Percentiles rank a stretch among this genome's conserved stretches.
These are phyloP conservation scores for Philereme vetulata DNA, from an alignment of 2,888 invertebrate species.

Conservation along the genomic window DNA sequence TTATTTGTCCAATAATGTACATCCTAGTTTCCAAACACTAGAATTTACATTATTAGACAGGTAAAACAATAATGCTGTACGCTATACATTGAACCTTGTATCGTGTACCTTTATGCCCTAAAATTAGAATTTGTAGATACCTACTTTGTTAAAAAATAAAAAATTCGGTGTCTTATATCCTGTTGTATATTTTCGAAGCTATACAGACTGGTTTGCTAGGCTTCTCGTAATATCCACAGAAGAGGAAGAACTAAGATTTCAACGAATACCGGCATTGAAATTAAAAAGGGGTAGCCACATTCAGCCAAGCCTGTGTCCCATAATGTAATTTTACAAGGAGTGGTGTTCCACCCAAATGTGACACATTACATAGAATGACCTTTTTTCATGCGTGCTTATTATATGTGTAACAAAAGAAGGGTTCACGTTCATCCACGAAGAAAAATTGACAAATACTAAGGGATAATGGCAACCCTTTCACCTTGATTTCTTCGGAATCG, in stretches of 20 bases:
- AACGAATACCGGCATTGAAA: background rate
- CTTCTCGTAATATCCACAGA: too few species aligned
- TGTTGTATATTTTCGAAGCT: too few species aligned
- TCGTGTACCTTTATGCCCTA: too few species aligned
- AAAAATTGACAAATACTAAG: conserved; percentile 35
- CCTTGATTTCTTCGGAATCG: conserved; percentile 24
- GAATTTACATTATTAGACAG: too few species aligned
- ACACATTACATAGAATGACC: conserved; percentile 52
- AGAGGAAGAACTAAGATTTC: background rate
- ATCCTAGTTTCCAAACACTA: too few species aligned
- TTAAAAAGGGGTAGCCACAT: conserved; percentile 19
- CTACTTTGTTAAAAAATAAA: too few species aligned
- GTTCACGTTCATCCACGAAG: conserved; percentile 40
- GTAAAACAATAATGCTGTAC: too few species aligned
- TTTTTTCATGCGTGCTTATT: conserved; percentile 60
- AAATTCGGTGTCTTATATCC: too few species aligned
- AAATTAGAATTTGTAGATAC: too few species aligned
- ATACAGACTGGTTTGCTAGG: too few species aligned
- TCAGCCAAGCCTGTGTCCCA: conserved; percentile 30
- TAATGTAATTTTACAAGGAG: conserved; percentile 45
- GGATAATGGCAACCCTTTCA: conserved; percentile 35
- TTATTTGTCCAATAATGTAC: too few species aligned
- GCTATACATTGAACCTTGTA: too few species aligned
- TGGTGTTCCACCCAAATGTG: conserved; percentile 49
- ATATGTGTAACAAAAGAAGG: conserved; percentile 53